Percentiles rank a stretch among this genome's conserved stretches.
These are phyloP conservation scores for Tetranychus truncatus DNA, from an alignment of 2,888 invertebrate genomes.

Conservation along the genomic window DNA sequence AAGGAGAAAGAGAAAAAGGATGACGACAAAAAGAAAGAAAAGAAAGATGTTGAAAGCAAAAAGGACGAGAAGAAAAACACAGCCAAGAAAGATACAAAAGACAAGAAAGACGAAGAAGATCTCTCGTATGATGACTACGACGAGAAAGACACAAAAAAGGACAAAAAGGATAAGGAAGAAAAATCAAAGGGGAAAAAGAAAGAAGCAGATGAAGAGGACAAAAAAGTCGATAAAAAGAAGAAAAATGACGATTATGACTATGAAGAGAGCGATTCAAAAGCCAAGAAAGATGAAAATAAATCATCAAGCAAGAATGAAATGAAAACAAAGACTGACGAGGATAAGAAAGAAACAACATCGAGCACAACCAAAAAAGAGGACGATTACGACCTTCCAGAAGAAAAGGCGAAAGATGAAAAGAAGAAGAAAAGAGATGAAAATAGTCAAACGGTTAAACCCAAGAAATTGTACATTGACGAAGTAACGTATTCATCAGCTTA, in stretches of 20 bases:
- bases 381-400: not conserved
- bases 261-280: not conserved
- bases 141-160: not conserved
- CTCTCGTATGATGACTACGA: not conserved
- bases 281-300: not conserved
- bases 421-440: slow-evolving; percentile 3
- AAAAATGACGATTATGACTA: not conserved
- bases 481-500: not conserved
- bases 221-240: not conserved
- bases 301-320: not conserved
- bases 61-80: not conserved
- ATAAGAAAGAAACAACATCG: not conserved
- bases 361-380: not conserved
- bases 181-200: not conserved
- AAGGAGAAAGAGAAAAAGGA: slow-evolving; percentile 4
- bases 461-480: not conserved
- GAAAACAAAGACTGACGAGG: not conserved
- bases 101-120: slow-evolving; percentile 3
- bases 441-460: not conserved
- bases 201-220: not conserved
- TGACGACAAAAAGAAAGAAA: not conserved
- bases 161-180: slow-evolving; percentile 1
- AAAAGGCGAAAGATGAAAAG: slow-evolving; percentile 6
- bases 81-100: not conserved
- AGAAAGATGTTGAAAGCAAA: slow-evolving; percentile 7